phyloP scores from a whole-genome alignment of 2,888 invertebrate species.

The Invenusta paracnida region DNA sequence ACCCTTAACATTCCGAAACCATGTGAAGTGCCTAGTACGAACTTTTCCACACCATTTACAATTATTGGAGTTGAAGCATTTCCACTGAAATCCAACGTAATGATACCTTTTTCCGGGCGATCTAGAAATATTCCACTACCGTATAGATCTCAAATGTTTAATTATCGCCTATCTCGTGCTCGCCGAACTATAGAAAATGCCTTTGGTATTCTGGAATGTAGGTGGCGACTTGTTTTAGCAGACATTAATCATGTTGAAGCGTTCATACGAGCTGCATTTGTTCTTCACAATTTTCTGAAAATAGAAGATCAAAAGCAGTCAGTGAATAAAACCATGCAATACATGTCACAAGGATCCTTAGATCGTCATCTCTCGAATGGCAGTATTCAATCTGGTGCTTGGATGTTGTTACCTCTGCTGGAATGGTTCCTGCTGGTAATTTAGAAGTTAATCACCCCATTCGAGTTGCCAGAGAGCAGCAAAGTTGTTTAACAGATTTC shows the following conservation, averaged over 20 bases:
- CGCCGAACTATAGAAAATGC: not conserved
- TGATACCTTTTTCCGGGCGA: not conserved
- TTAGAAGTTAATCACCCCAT: not conserved
- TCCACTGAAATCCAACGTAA: not conserved
- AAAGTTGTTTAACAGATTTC: not conserved
- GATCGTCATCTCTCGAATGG: not conserved
- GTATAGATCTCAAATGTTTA: not conserved
- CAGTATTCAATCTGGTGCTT: not conserved
- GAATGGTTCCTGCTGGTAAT: not conserved
- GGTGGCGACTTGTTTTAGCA: not conserved
- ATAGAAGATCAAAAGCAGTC: not conserved
- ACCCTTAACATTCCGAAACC: not conserved
- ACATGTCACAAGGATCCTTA: not conserved
- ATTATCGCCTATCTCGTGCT: not conserved
- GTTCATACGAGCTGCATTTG: not conserved
- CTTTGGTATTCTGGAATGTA: not conserved
- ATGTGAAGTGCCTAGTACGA: not conserved
- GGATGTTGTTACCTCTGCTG: not conserved
- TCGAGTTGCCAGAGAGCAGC: not conserved
- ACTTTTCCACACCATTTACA: not conserved
- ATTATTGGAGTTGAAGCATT: not conserved
- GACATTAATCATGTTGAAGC: not conserved
- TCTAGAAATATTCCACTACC: not conserved
- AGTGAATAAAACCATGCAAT: not conserved
- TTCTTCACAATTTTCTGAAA: not conserved